These are phyloP conservation scores for Hiodon alosoides DNA, from an alignment of 2,113 vertebrate genomes.

Conservation along the genomic window DNA sequence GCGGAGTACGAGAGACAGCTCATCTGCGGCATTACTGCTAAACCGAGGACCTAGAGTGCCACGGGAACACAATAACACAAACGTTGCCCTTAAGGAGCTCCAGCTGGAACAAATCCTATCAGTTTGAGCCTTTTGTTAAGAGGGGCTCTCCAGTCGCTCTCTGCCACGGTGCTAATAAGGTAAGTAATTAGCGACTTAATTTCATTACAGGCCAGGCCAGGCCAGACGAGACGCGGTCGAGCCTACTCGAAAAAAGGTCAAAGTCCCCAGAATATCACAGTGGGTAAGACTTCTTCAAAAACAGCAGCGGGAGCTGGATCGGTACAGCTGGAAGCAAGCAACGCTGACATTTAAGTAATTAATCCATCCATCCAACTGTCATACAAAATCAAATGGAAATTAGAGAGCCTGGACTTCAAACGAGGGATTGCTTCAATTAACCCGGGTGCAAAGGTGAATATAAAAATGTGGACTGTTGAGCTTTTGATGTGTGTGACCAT, in stretches of 20 bases:
- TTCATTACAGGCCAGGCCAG: background rate
- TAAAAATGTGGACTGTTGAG: background rate
- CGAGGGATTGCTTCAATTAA: background rate
- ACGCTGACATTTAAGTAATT: constrained; percentile 19
- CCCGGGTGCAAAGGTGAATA: background rate
- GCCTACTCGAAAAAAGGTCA: constrained; percentile 4
- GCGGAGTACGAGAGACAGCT: too few species aligned
- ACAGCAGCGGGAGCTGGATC: background rate
- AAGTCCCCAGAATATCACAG: background rate
- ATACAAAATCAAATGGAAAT: background rate
- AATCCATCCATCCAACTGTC: background rate
- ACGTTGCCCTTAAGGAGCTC: background rate
- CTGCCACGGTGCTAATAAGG: background rate
- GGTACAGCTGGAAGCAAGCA: background rate
- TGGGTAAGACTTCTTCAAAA: background rate
- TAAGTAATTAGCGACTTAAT: constrained; percentile 11
- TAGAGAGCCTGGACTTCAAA: background rate
- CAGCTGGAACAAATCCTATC: background rate
- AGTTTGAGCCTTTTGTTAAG: background rate
- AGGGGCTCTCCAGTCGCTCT: background rate
- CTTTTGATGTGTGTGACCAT: background rate
- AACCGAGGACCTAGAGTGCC: background rate
- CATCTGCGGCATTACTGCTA: background rate
- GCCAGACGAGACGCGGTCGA: background rate
- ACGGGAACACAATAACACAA: background rate